Base-by-base conservation (phyloP, 2,888 invertebrate species). In the Drosophila borborema region DNA sequence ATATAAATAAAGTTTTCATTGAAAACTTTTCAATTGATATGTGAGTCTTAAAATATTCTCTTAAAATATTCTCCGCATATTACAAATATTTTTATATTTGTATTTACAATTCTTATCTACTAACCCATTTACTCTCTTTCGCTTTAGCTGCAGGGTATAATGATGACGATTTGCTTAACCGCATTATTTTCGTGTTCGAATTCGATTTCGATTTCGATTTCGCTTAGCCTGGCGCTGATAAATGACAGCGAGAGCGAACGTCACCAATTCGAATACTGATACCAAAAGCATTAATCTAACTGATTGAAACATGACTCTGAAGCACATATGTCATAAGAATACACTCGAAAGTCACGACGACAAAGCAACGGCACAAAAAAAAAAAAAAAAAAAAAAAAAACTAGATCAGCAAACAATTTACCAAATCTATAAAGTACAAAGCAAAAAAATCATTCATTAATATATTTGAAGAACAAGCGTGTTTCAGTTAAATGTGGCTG, bases 91-190 rank as follows among this genome's bases (percentile, higher is more conserved):
- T 1, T 12, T 14, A 20, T 7, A 23, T 23, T 18, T 14, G 14
- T n/a, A 28, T 28, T 28, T 6, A 1, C 28, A 28, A 6, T 6
- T 28, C 28, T 14, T 41, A 8, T 41, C 16, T 41, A 2, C 9
- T n/a, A 5, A 1, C 20, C 16, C 10, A 34, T 46, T 36, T n/a
- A 7, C n/a, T 18, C 18, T 14, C 8, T 28, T 2, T 28, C 12
- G 3, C 2, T 20, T 28, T 4, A 4, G 10, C 5, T n/a, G 18
- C 12, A 60, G 31, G 6, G 49, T 63, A 54, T 18, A 36, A 62
- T 23, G 38, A 34, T 38, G 60, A 69, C 64, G 62, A 45, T 81
- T 77, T 74, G 88, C 81, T 81, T 86, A 80, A 55, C 81, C 81
- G 72, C 63, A 66, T 74, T 82, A 59, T 67, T 58, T 64, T 63